phyloP scores from a whole-genome alignment of 2,113 vertebrate species.

The Clarias batrachus region DNA sequence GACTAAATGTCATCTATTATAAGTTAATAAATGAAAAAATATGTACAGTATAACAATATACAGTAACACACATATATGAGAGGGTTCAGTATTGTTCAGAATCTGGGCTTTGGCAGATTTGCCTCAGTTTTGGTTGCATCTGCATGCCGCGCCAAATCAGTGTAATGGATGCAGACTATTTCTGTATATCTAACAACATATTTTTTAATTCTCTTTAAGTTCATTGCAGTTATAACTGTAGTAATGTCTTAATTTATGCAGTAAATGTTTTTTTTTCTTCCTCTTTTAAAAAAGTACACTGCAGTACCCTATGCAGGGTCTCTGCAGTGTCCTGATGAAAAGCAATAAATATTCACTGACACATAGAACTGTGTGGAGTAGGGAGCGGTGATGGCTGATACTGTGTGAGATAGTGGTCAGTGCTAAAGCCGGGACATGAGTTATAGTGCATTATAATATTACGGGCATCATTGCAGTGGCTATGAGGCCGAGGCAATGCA shows the following conservation, averaged over 20 bases:
- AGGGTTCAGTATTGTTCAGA: background rate
- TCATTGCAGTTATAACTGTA: background rate
- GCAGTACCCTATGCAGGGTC: background rate
- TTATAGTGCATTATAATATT: background rate
- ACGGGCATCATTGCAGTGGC: background rate
- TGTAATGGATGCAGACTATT: background rate
- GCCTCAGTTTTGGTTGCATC: background rate
- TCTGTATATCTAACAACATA: background rate
- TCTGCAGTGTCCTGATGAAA: conserved; percentile 10
- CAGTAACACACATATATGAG: background rate
- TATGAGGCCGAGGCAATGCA: background rate
- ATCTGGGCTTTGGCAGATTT: background rate
- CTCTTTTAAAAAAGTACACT: background rate
- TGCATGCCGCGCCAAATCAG: background rate
- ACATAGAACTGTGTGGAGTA: background rate
- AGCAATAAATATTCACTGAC: conserved; percentile 30
- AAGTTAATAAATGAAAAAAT: background rate
- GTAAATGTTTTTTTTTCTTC: background rate
- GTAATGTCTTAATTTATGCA: background rate
- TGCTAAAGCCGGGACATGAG: background rate
- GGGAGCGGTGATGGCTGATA: background rate
- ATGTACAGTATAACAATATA: no score
- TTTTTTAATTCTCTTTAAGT: background rate
- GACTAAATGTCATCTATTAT: background rate
- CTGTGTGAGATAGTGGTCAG: background rate